Percentiles rank a stretch among this genome's conserved stretches.
Conservation (phyloP, 1,140 invertebrate species). For the Octopus bimaculoides region DNA sequence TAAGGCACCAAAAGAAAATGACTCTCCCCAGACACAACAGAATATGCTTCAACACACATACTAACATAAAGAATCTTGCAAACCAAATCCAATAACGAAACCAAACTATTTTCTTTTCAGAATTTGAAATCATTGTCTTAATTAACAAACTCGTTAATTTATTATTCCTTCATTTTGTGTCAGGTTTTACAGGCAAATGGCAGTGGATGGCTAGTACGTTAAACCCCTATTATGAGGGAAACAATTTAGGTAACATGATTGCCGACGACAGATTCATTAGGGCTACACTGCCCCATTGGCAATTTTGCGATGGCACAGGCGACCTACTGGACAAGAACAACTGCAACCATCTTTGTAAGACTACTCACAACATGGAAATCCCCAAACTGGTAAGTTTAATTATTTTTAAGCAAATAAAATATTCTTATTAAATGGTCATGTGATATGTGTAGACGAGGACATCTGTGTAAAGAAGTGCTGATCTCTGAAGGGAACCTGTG, state of each 20-base stretch:
- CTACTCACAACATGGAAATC: slow-evolving; percentile 40
- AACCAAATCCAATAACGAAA: neutral
- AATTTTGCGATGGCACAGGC: slow-evolving; percentile 86
- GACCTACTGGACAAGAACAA: slow-evolving; percentile 73
- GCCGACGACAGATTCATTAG: slow-evolving; percentile 83
- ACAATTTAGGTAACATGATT: slow-evolving; percentile 68
- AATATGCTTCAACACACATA: neutral
- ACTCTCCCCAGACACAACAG: neutral
- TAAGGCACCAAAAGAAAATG: neutral
- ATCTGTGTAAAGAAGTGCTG: too few relatives aligned
- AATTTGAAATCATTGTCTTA: neutral
- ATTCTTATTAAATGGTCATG: too few relatives aligned
- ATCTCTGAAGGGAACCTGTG: too few relatives aligned
- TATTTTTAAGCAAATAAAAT: too few relatives aligned
- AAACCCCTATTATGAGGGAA: slow-evolving; percentile 90
- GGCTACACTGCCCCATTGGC: slow-evolving; percentile 76
- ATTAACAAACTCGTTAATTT: neutral
- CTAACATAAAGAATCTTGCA: neutral
- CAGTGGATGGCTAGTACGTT: slow-evolving; percentile 81
- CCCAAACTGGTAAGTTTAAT: slow-evolving; percentile 44
- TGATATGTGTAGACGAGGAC: too few relatives aligned
- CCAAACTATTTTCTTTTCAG: neutral
- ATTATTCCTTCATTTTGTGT: slow-evolving; percentile 10
- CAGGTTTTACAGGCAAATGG: slow-evolving; percentile 61
- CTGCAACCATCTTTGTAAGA: slow-evolving; percentile 63